Evolutionary conservation across 2,888 invertebrate genomes (phyloP).

Genomic region (Dasypogon diadema): DNA sequence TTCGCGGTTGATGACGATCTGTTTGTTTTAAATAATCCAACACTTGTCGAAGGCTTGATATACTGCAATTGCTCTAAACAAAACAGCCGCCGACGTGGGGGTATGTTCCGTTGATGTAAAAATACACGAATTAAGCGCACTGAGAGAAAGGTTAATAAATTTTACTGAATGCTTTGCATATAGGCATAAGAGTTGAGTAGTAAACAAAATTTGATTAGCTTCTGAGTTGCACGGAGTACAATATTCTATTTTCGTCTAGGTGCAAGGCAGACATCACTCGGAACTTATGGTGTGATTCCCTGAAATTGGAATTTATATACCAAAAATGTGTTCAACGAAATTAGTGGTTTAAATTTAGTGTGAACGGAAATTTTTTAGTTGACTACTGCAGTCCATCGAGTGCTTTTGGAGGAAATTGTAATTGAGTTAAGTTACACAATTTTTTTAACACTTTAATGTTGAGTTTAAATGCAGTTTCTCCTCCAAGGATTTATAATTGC

Average conservation of each 20-base stretch:
- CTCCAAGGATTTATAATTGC: too few relatives aligned
- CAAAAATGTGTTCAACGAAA: not conserved
- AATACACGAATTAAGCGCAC: not conserved
- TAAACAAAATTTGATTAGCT: not conserved
- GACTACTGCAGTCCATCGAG: not conserved
- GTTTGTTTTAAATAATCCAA: too few relatives aligned
- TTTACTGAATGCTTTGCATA: not conserved
- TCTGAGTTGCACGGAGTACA: not conserved
- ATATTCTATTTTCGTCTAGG: not conserved
- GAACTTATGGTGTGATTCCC: not conserved
- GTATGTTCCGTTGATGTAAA: not conserved
- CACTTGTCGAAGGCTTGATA: not conserved
- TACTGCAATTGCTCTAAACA: not conserved
- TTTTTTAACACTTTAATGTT: not conserved
- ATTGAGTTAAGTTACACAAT: not conserved
- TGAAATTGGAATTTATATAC: not conserved
- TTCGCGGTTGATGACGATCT: too few relatives aligned
- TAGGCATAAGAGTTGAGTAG: not conserved
- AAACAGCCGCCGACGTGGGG: not conserved
- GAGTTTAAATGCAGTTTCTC: too few relatives aligned
- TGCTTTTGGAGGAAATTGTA: not conserved
- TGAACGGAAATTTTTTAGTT: not conserved
- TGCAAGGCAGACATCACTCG: too few relatives aligned
- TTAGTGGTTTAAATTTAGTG: not conserved
- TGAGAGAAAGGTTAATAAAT: not conserved